Evolutionary conservation across 1,140 invertebrate species (phyloP).

Genomic region (Potamilus streckersoni): DNA sequence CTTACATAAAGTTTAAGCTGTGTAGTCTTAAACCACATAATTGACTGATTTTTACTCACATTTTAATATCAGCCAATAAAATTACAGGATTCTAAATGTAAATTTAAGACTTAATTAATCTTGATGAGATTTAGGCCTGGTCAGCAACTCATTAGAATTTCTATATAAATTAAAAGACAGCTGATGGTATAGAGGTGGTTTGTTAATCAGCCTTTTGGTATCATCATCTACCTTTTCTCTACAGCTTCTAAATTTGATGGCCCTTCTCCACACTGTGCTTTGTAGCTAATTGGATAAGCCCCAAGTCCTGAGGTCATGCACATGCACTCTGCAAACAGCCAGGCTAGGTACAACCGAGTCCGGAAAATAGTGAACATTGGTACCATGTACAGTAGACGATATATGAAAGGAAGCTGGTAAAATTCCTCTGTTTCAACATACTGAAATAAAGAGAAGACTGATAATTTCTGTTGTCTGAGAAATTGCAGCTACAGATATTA

Average conservation of each 20-base stretch:
- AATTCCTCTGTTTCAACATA: conserved; percentile 65
- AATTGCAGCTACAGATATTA: neutral
- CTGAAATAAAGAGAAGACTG: conserved; percentile 44
- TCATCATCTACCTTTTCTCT: conserved; percentile 62
- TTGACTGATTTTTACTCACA: too few relatives aligned
- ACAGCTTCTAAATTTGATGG: conserved; percentile 74
- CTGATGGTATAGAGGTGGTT: too few relatives aligned
- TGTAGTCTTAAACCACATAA: too few relatives aligned
- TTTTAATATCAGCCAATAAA: too few relatives aligned
- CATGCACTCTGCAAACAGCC: conserved; percentile 90
- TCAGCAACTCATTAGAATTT: too few relatives aligned
- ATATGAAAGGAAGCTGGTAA: conserved; percentile 71
- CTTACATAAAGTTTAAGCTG: too few relatives aligned
- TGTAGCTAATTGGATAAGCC: conserved; percentile 82
- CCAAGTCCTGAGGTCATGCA: conserved; percentile 91
- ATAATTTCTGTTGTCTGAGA: neutral
- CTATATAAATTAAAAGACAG: too few relatives aligned
- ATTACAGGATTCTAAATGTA: too few relatives aligned
- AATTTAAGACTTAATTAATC: too few relatives aligned
- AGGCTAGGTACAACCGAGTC: conserved; percentile 89
- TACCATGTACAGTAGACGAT: conserved; percentile 86
- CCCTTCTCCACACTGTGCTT: conserved; percentile 82
- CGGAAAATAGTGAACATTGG: conserved; percentile 89
- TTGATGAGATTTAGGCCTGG: too few relatives aligned
- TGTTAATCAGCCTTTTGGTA: neutral